Base-by-base conservation (phyloP, 1,140 invertebrate species). In the Meloidogyne hapla region DNA sequence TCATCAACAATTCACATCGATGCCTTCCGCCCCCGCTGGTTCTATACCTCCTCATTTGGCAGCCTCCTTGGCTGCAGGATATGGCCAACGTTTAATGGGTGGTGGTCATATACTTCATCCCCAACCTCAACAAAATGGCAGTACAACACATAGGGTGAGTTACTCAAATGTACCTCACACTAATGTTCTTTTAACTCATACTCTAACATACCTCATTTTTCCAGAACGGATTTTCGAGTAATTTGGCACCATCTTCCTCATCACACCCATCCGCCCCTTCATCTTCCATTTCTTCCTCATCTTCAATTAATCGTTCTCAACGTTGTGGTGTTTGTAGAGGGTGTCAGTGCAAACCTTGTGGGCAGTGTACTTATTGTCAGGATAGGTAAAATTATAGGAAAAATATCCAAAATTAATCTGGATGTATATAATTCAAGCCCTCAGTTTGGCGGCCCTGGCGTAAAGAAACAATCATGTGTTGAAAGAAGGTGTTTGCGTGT, bases 391-490 rank as follows among this genome's bases (percentile, higher is more conserved):
- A 21, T 68, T 68, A 68, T n/a, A n/a, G n/a, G n/a, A 33, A 26
- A 68, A 68, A 13, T 40, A 8, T 33, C 26, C 12, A 12, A n/a
- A 68, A 1, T 2, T 25, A 26, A 15, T 2, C 21, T 23, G 1
- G 21, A 10, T 64, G 18, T 23, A 12, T 9, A 64, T 64, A 12
- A 18, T 64, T 64, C 1, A 12, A 69, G 69, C 25, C 84, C 84
- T 3, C 85, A 86, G 56, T 86, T 86, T 68, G 85, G 85, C 0
- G 85, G 85, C 10, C 85, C 84, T 0, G 85, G 83, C n/a, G 85
- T 86, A 28, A 86, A 86, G 65, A 86, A 86, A 76, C 85, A 86
- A 72, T 85, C 83, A 13, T 86, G 85, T 66, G 84, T 86, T 42
- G 85, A 86, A 68, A 56, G 85, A 76, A 48, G 85, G 26, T 86